Evolutionary conservation across 2,113 vertebrate genomes (phyloP).

Genomic region (Podocnemis expansa): DNA sequence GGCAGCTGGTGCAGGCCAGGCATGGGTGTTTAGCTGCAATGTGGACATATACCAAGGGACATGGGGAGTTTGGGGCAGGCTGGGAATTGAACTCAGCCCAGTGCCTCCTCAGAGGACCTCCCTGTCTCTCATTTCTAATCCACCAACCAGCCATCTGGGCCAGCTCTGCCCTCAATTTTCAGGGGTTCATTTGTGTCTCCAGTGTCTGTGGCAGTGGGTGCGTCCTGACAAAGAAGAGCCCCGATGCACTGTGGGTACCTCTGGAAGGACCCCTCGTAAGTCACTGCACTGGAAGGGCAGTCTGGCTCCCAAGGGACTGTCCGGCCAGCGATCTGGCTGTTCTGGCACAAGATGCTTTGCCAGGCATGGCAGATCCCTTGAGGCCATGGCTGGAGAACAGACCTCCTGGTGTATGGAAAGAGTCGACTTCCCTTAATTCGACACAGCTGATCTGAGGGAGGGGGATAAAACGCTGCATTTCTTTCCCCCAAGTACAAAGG

Average conservation of each 20-base stretch:
- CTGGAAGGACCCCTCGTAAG: not conserved
- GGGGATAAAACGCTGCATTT: not conserved
- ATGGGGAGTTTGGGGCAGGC: not conserved
- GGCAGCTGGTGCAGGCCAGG: not conserved
- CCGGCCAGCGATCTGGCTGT: not conserved
- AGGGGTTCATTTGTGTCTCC: not conserved
- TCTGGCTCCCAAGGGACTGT: not conserved
- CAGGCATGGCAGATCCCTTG: not conserved
- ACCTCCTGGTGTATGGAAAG: not conserved
- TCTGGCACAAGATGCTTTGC: not conserved
- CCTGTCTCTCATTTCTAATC: not conserved
- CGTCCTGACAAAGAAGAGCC: too few relatives aligned
- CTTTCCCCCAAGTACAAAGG: not conserved
- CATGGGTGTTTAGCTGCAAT: not conserved
- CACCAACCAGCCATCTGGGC: not conserved
- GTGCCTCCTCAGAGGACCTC: not conserved
- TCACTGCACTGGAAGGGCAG: not conserved
- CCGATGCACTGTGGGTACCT: not conserved
- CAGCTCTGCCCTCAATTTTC: not conserved
- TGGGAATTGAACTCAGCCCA: not conserved
- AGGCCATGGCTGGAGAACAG: not conserved
- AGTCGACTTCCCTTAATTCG: too few relatives aligned
- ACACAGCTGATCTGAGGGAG: not conserved
- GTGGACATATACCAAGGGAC: not conserved
- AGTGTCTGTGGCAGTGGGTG: not conserved